Percentiles rank a stretch among this genome's conserved stretches.
These are phyloP conservation scores for Probaryconus sp. DNA, from an alignment of 1,140 invertebrate genomes.

Conservation along the genomic window DNA sequence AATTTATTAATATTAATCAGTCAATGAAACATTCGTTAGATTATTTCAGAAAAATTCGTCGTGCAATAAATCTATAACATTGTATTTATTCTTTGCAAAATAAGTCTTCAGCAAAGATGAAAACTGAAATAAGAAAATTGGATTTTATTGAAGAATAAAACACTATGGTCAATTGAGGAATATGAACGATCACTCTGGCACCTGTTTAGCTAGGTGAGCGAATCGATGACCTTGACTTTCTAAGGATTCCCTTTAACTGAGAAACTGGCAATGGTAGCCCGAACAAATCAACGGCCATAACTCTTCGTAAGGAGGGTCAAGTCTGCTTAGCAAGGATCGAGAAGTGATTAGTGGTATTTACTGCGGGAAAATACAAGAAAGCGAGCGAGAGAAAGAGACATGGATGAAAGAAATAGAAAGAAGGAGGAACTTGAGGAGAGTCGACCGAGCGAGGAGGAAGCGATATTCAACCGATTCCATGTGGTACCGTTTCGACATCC, in stretches of 20 bases:
- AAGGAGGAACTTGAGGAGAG: no score
- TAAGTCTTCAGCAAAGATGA: no score
- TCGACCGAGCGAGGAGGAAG: slow-evolving; percentile 45
- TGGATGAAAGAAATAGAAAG: slow-evolving; percentile 2
- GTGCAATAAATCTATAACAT: no score
- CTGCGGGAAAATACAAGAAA: slow-evolving; percentile 13
- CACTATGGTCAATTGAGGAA: slow-evolving; percentile 61
- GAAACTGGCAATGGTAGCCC: slow-evolving; percentile 36
- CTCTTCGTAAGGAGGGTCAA: slow-evolving; percentile 60
- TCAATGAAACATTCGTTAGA: no score
- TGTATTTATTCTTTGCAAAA: no score
- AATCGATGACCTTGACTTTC: slow-evolving; percentile 54
- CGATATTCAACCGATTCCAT: slow-evolving; percentile 28
- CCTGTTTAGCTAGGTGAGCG: slow-evolving; percentile 42
- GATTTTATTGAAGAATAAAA: neutral
- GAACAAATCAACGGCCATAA: slow-evolving; percentile 61
- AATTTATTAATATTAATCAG: no score
- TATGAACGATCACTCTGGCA: slow-evolving; percentile 44
- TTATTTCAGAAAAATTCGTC: no score
- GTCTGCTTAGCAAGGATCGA: slow-evolving; percentile 55
- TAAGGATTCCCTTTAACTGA: slow-evolving; percentile 23
- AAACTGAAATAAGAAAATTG: no score
- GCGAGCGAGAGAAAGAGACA: slow-evolving; percentile 25
- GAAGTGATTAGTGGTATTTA: slow-evolving; percentile 56
- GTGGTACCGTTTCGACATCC: slow-evolving; percentile 39